Evolutionary conservation across 1,140 invertebrate species (phyloP), one percentile per base, ranked within the genome.

Genomic region (Pogonus chalceus): DNA sequence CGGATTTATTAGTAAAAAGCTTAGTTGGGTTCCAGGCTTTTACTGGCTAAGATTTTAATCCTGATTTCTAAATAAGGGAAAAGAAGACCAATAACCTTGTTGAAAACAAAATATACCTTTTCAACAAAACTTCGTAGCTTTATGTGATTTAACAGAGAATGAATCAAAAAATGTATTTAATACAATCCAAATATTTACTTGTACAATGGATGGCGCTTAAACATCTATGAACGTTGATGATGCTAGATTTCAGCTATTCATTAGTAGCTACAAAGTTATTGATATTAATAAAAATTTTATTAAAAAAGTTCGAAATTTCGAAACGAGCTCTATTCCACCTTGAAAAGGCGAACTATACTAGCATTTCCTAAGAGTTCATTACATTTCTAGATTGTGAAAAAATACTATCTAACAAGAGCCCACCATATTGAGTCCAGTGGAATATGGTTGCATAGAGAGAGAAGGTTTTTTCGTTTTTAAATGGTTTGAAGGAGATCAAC

Each of bases 401-500:
- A 62, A 62, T 60, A 55, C 58, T 50, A 24, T 31, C 39, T 20
- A 53, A 51, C 56, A 60, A 23, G 14, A 61, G 23, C 58, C 57
- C 43, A 55, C 57, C 0, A 52, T 43, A 1, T 39, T 62, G 37
- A 16, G 49, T 35, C 59, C 54, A 55, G 48, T 62, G 46, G 57
- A 62, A 7, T 60, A 60, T 51, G 57, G 60, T 54, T 62, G 52
- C 57, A 52, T 58, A 18, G 48, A 59, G 47, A 35, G 59, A 57
- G 53, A 61, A 2, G 31, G 46, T 22, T 23, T 49, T 49, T 61
- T 50, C 37, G 21, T 58, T 7, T 62, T 63, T 23, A 61, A 62
- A 56, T 59, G 61, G 56, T 60, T 62, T 31, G 60, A 62, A 35
- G 58, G 60, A 49, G 60, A 63, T 56, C 60, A 62, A 52, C 48